Percentiles rank a stretch among this genome's conserved stretches.
Evolutionary conservation across 1,140 invertebrate species (phyloP).

Genomic region (Drosophila insularis): DNA sequence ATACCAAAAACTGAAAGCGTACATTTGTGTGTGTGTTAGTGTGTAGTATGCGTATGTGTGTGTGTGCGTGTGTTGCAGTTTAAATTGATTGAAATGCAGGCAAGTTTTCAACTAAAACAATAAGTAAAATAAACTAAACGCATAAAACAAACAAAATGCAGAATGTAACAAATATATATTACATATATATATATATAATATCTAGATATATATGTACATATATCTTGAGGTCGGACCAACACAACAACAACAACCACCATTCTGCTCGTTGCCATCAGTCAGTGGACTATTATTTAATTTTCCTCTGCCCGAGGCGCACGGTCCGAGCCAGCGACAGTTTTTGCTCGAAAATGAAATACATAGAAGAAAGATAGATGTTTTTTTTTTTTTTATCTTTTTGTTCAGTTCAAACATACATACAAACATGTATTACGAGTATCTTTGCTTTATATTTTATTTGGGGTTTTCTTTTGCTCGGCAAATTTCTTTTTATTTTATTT

Average conservation of each 20-base stretch:
- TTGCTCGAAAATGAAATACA: conserved; percentile 39
- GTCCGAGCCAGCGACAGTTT: conserved; percentile 35
- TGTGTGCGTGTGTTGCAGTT: conserved; percentile 42
- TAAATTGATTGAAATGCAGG: conserved; percentile 73
- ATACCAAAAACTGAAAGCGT: conserved; percentile 77
- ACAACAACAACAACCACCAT: not conserved
- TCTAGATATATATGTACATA: not conserved
- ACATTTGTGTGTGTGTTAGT: conserved; percentile 19
- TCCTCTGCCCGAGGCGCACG: conserved; percentile 44
- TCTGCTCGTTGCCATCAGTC: conserved; percentile 64
- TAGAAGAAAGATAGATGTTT: not conserved
- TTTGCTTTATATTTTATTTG: conserved; percentile 37
- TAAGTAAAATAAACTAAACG: conserved; percentile 52
- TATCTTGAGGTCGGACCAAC: conserved; percentile 6
- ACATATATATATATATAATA: not conserved
- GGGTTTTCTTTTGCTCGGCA: conserved; percentile 27
- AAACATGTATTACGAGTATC: conserved; percentile 59
- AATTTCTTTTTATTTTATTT: conserved; percentile 47
- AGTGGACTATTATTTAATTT: conserved; percentile 75
- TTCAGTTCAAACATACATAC: conserved; percentile 52
- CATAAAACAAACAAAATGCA: conserved; percentile 24
- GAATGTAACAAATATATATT: conserved; percentile 21
- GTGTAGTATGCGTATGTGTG: conserved; percentile 6
- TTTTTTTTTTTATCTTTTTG: conserved; percentile 21
- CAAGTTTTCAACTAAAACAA: conserved; percentile 43